Percentiles rank a stretch among this genome's conserved stretches.
phyloP scores from a whole-genome alignment of 1,140 invertebrate species.

The Leptinotarsa lineolata region DNA sequence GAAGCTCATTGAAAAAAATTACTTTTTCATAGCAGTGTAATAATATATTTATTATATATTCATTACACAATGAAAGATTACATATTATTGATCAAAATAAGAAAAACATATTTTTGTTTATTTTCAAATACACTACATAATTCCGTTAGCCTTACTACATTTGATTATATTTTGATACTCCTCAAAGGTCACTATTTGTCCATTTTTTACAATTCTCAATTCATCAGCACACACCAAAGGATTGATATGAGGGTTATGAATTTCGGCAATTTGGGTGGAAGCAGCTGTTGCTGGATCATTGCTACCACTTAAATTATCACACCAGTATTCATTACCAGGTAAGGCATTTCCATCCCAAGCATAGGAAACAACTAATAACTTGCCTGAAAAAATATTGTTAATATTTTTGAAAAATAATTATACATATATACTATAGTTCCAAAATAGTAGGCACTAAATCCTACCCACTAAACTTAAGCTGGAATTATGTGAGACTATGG shows the following conservation, averaged over 20 bases:
- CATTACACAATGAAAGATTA: neutral
- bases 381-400: neutral
- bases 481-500: no score
- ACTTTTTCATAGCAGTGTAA: no score
- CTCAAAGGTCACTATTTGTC: neutral
- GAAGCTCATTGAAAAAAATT: no score
- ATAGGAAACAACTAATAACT: constrained; percentile 58
- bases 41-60: no score
- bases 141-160: neutral
- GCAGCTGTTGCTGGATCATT: constrained; percentile 68
- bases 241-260: constrained; percentile 65
- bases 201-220: constrained; percentile 37
- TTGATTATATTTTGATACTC: neutral
- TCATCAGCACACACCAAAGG: constrained; percentile 35
- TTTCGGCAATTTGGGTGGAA: constrained; percentile 62
- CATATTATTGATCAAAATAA: neutral
- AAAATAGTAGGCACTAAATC: no score
- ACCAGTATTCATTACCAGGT: constrained; percentile 68
- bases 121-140: neutral
- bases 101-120: neutral
- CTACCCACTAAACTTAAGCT: no score
- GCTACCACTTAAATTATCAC: constrained; percentile 53
- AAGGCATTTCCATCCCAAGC: constrained; percentile 72
- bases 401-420: no score
- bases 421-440: no score